Base-by-base conservation (phyloP, 2,113 vertebrate species). In the Sylvietta virens region DNA sequence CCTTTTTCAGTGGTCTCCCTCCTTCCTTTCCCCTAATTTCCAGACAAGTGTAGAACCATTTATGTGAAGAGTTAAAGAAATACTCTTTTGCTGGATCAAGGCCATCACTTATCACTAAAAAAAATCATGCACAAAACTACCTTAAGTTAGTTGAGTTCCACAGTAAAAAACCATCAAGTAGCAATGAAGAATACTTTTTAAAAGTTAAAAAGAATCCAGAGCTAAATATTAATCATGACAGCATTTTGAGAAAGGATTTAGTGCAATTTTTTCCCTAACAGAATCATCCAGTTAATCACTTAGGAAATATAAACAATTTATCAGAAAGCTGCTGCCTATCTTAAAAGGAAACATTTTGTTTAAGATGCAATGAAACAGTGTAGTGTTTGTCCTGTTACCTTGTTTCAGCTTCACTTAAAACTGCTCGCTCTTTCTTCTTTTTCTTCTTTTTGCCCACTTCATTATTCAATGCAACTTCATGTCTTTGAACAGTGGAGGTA, bases 371-470 rank as follows among this genome's bases (percentile, higher is more conserved):
- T 89, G 31, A 61, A 31, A 81, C 51, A 73, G 3, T 35, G 47
- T 57, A 62, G 28, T 77, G 40, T 84, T 91, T 92, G 77, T 70
- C 24, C 92, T 19, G 44, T 70, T 97, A 99, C 99, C 99, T 98
- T 85, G 92, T 95, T 96, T 99, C 98, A 58, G 94, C 95, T 77
- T 99, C 98, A 74, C 94, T 90, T 44, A 91, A 81, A 40, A 71
- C 15, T 28, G 74, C 69, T 42, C 39, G 76, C 91, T 98, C 97
- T 95, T 98, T 98, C 61, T 98, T 97, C 97, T 99, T 99, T 95
- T 98, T 99, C 93, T 99, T 99, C 96, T 98, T 99, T 96, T 98
- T 98, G 12, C 96, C 97, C 24, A 97, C 81, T 65, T 99, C 98
- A 95, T 97, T 98, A 87, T 97, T 98, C 72, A 98, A 70, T 19